Conservation (phyloP, 30 jellyfish, hydroid and myxozoan species). For the Aurelia aurita region DNA sequence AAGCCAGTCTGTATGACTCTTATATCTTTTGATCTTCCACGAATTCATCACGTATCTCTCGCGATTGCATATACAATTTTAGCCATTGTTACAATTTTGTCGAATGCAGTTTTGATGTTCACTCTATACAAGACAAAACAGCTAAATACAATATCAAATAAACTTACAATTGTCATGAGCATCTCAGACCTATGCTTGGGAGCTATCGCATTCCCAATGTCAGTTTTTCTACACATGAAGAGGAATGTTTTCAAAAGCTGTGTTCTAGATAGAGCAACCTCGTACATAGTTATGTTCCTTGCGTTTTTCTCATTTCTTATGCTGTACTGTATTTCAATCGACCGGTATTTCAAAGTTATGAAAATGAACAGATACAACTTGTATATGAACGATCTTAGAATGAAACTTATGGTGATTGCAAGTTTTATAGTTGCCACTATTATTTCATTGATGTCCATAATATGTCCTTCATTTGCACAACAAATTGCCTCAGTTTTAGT, state of each 20-base stretch:
- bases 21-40: too few relatives aligned
- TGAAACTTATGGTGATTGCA: constrained; percentile 14
- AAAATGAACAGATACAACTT: constrained; percentile 47
- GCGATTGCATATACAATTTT: background rate
- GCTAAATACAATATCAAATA: constrained; percentile 40
- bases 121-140: constrained; percentile 51
- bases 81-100: background rate
- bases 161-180: constrained; percentile 29
- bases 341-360: constrained; percentile 43
- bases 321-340: constrained; percentile 35
- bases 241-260: constrained; percentile 31
- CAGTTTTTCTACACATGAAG: background rate
- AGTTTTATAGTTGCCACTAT: constrained; percentile 19
- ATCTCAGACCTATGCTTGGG: constrained; percentile 59
- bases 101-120: constrained; percentile 43
- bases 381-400: constrained; percentile 47
- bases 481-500: background rate
- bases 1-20: too few relatives aligned
- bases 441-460: background rate
- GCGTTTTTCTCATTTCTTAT: constrained; percentile 48
- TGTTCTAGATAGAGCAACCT: background rate
- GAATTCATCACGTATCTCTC: too few relatives aligned
- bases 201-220: constrained; percentile 15
- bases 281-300: constrained; percentile 13
- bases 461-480: background rate